Conservation (phyloP, 2,113 vertebrate species). For the Cercocebus atys region DNA sequence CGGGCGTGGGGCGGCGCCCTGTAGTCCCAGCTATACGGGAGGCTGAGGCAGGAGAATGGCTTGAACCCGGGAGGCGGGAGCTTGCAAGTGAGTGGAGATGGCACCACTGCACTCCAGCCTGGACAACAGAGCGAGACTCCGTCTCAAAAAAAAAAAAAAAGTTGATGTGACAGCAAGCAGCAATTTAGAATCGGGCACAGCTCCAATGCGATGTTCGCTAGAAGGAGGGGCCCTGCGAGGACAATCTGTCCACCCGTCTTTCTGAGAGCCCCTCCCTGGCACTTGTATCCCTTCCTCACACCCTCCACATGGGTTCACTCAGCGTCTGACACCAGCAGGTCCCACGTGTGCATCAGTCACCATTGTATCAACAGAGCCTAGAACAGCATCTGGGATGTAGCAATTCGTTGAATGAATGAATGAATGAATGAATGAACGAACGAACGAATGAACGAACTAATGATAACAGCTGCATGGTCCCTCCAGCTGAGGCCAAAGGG, state of each 20-base stretch:
- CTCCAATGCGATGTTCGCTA: too few relatives aligned
- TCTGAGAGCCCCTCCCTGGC: not conserved
- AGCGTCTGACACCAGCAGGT: fast-evolving
- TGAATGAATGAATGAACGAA: not conserved
- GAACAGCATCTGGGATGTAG: fast-evolving
- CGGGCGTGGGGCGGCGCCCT: too few relatives aligned
- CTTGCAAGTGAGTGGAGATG: too few relatives aligned
- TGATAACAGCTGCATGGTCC: not conserved
- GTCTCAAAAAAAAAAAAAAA: not conserved
- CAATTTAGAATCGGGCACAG: not conserved
- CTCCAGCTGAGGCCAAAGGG: not conserved
- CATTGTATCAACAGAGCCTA: fast-evolving
- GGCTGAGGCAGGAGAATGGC: too few relatives aligned
- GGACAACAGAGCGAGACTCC: too few relatives aligned
- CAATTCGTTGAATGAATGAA: not conserved
- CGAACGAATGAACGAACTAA: fast-evolving
- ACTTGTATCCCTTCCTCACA: too few relatives aligned
- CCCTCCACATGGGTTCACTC: not conserved
- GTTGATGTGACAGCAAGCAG: not conserved
- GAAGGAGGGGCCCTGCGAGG: too few relatives aligned
- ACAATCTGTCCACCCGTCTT: not conserved
- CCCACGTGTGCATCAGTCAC: fast-evolving
- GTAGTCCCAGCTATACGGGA: too few relatives aligned
- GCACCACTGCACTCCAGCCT: too few relatives aligned
- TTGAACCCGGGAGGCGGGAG: too few relatives aligned